phyloP scores from a whole-genome alignment of 2,113 vertebrate species.

The Cyanoramphus novaezelandiae region DNA sequence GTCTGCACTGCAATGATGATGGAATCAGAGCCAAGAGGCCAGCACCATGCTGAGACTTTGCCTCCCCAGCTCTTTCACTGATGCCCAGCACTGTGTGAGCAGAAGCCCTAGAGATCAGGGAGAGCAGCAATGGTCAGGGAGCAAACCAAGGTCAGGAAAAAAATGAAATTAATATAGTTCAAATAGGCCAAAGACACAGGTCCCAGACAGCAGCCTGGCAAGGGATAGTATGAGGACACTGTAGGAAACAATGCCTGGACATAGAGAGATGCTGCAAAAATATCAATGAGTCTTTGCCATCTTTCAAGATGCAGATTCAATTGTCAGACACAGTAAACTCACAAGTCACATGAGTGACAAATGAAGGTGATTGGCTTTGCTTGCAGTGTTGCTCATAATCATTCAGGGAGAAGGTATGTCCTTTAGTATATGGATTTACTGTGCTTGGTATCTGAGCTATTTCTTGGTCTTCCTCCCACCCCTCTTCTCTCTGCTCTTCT shows the following conservation, averaged over 20 bases:
- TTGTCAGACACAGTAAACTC: not conserved
- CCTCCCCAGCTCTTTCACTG: not conserved
- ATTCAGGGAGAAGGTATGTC: not conserved
- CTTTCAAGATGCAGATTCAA: not conserved
- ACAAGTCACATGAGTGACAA: not conserved
- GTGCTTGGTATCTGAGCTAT: not conserved
- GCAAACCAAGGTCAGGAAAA: constrained; percentile 5
- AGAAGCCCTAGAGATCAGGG: not conserved
- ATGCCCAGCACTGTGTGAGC: not conserved
- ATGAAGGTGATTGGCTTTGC: not conserved
- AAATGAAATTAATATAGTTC: not conserved
- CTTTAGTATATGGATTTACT: not conserved
- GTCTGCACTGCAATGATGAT: constrained; percentile 34
- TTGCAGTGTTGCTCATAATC: not conserved
- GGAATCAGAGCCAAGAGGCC: constrained; percentile 33
- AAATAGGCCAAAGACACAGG: not conserved
- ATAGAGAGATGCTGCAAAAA: not conserved
- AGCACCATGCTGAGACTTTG: not conserved
- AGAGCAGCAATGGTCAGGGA: not conserved
- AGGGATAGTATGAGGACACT: not conserved
- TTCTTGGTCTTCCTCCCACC: not conserved
- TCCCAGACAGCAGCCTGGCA: not conserved
- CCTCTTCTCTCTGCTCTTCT: not conserved
- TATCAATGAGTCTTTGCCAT: not conserved
- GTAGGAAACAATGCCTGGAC: not conserved